phyloP scores from a whole-genome alignment of 2,113 vertebrate species.

The Lophura nycthemera region DNA sequence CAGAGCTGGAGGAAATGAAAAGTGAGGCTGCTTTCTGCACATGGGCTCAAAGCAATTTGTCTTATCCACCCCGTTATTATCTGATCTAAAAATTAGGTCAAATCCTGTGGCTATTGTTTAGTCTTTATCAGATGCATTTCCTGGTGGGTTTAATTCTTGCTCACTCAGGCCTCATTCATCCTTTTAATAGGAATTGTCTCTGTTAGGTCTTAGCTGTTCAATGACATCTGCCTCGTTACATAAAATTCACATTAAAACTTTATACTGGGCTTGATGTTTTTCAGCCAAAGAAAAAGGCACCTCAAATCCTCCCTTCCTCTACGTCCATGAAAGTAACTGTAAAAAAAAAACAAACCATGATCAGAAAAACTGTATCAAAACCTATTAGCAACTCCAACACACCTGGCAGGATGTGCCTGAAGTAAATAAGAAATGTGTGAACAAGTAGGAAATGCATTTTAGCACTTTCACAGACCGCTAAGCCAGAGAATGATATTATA shows the following conservation, averaged over 20 bases:
- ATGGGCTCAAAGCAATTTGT: constrained; percentile 50
- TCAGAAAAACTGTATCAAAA: constrained; percentile 7
- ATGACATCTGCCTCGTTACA: background rate
- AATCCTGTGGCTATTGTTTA: constrained; percentile 48
- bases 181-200: constrained; percentile 22
- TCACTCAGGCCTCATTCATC: background rate
- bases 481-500: background rate
- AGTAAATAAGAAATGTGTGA: background rate
- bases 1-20: background rate
- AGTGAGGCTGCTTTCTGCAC: constrained; percentile 13
- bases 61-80: constrained; percentile 30
- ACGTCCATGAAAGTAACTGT: background rate
- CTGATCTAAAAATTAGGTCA: constrained; percentile 53
- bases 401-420: background rate
- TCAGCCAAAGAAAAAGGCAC: background rate
- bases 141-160: background rate
- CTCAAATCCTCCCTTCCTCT: background rate
- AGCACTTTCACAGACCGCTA: background rate
- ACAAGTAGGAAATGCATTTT: constrained; percentile 24
- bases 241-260: constrained; percentile 4
- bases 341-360: background rate
- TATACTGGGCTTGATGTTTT: background rate
- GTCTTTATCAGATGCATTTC: constrained; percentile 7
- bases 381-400: background rate
- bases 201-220: background rate